Evolutionary conservation across 1,140 invertebrate genomes (phyloP), one percentile per base, ranked within the genome.

Genomic region (Drosophila varians): DNA sequence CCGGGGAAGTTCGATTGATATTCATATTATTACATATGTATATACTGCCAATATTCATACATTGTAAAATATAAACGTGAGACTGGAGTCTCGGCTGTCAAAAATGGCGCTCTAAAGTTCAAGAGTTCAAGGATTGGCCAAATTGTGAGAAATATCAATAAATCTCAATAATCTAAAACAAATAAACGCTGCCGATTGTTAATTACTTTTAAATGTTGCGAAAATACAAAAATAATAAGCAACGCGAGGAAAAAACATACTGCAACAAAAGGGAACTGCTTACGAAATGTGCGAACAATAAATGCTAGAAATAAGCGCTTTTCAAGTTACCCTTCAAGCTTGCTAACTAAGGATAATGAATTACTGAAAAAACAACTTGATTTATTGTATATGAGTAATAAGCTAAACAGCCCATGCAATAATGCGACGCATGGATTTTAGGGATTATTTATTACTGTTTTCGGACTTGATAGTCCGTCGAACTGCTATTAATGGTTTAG

Each of bases 111-210:
- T n/a, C n/a, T 8, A 45, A 53, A 45, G 62, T 52, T 69, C 47
- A 62, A 47, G 40, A 69, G 66, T 82, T 82, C 68, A 68, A 64
- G 61, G 56, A 60, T 64, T 42, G 36, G 60, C 42, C 42, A 28
- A 73, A 56, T 70, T 47, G 64, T 61, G 70, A 56, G 71, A 83
- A 82, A 66, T 73, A 77, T 77, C 78, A 77, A 74, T 83, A 68
- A 78, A 73, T 79, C 65, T 64, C 42, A 60, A 73, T 79, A 84
- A 84, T 84, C 76, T 79, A 86, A 72, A 72, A 68, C 52, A 64
- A 79, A 80, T 80, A 76, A 80, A 52, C 56, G 52, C 19, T n/a
- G 25, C 18, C 23, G 57, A 58, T 38, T 65, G 31, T 51, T 80
- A 78, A 80, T 79, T 77, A 77, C 70, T 62, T 70, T 77, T 60